phyloP scores from a whole-genome alignment of 2,888 invertebrate genomes.

The Stenodera caucasica region DNA sequence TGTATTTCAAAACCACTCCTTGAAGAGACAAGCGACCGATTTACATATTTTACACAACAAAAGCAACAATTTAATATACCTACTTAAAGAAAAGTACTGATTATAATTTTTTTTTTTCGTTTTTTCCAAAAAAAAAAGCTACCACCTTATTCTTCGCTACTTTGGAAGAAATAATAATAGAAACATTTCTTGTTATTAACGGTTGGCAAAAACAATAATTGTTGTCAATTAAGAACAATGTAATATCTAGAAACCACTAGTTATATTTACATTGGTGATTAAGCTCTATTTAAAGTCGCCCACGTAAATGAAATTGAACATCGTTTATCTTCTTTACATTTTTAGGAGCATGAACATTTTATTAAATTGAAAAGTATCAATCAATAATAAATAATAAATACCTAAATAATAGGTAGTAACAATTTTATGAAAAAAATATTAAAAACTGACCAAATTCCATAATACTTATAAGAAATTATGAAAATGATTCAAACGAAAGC shows the following conservation, averaged over 20 bases:
- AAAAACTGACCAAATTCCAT: too few relatives aligned
- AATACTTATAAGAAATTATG: too few relatives aligned
- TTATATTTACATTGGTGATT: conserved; percentile 29
- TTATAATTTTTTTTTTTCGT: too few relatives aligned
- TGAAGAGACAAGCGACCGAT: conserved; percentile 1
- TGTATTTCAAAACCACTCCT: conserved; percentile 6
- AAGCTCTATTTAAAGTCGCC: conserved; percentile 27
- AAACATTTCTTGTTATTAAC: not conserved
- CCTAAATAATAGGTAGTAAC: too few relatives aligned
- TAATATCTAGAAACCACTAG: conserved; percentile 25
- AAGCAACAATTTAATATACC: not conserved
- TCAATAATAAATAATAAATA: too few relatives aligned
- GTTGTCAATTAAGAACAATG: conserved; percentile 28
- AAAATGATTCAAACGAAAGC: too few relatives aligned
- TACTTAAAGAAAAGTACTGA: not conserved
- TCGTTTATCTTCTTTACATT: not conserved
- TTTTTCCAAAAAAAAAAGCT: not conserved
- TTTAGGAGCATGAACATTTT: too few relatives aligned
- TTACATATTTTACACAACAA: conserved; percentile 6
- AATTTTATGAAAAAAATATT: too few relatives aligned
- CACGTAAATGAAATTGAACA: conserved; percentile 22
- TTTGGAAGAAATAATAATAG: not conserved
- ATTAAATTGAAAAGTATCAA: too few relatives aligned
- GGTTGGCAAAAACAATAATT: conserved; percentile 10
- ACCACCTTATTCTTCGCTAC: not conserved